Base-by-base conservation (phyloP, 2,888 invertebrate genomes). In the Synanthedon myopaeformis region DNA sequence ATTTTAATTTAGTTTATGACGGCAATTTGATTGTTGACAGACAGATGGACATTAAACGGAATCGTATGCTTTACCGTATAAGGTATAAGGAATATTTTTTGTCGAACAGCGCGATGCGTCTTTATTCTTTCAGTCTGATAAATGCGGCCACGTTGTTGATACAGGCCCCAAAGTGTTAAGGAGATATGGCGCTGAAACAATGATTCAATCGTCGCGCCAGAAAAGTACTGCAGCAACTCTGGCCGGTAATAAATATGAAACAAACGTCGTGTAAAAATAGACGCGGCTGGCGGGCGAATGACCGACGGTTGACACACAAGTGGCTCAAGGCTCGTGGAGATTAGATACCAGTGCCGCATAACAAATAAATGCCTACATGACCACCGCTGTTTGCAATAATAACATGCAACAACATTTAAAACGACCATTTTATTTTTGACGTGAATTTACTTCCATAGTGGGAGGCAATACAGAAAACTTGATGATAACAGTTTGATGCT, bases 241-340 rank as follows among this genome's bases (percentile, higher is more conserved):
- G 63, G 61, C 19, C 64, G 63, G 67, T 72, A 79, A 76, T 80
- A 82, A 83, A 81, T 77, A 83, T 79, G 78, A 79, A 79, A 82
- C 79, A 83, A 79, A 73, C 74, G 70, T 59, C 35, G 69, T 57
- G 72, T 81, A 83, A 82, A 85, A 85, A 87, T 87, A 87, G 86
- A 73, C 63, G 65, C 71, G 71, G 70, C 65, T 64, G 61, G 58
- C 72, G 72, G 85, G 79, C 71, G 79, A 86, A 82, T 79, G 85
- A 86, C 86, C 87, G 84, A 66, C 70, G 73, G 72, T 79, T 85
- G 86, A 85, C 86, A 86, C 76, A 83, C 78, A 83, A 83, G 76
- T 75, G 72, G 85, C 84, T 79, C 87, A 87, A 86, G 87, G 87
- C 76, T 83, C 71, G 74, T 59, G 65, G 69, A 81, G 86, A 86